Percentiles rank a stretch among this genome's conserved stretches.
These are phyloP conservation scores for Cottus gobio DNA, from an alignment of 2,113 vertebrate genomes.

Conservation along the genomic window DNA sequence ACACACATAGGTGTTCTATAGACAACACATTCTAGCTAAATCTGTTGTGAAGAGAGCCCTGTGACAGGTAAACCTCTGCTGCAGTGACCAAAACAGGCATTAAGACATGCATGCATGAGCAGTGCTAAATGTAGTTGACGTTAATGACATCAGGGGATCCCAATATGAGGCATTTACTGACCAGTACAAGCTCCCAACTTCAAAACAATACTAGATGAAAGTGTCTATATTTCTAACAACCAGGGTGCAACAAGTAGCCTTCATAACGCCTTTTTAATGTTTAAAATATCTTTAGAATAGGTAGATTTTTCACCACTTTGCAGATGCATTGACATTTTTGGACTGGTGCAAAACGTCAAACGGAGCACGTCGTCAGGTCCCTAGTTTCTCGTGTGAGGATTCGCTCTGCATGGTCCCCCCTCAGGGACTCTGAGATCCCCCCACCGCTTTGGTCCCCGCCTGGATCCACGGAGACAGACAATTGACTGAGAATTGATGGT, in stretches of 20 bases:
- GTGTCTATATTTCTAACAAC: conserved; percentile 3
- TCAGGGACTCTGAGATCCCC: conserved; percentile 44
- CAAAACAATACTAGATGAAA: conserved; percentile 1
- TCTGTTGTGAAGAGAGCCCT: conserved; percentile 3
- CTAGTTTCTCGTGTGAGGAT: not conserved
- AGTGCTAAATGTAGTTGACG: conserved; percentile 9
- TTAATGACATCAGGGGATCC: conserved; percentile 7
- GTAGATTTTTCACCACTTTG: not conserved
- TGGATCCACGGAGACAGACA: conserved; percentile 80
- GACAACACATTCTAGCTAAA: conserved; percentile 7
- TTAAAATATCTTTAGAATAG: not conserved
- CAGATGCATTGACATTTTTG: not conserved
- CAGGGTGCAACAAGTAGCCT: conserved; percentile 20
- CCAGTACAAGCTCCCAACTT: conserved; percentile 15
- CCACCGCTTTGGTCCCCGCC: not conserved
- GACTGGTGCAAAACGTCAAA: not conserved
- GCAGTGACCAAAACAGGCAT: conserved; percentile 18
- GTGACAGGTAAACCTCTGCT: conserved; percentile 3
- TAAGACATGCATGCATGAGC: conserved; percentile 18
- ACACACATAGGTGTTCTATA: not conserved
- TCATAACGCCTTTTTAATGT: not conserved
- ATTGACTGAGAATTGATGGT: conserved; percentile 84
- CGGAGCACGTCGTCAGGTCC: not conserved
- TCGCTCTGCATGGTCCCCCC: not conserved
- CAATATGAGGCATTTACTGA: conserved; percentile 21